phyloP scores from a whole-genome alignment of 2,113 vertebrate species.

The Tenrec ecaudatus region DNA sequence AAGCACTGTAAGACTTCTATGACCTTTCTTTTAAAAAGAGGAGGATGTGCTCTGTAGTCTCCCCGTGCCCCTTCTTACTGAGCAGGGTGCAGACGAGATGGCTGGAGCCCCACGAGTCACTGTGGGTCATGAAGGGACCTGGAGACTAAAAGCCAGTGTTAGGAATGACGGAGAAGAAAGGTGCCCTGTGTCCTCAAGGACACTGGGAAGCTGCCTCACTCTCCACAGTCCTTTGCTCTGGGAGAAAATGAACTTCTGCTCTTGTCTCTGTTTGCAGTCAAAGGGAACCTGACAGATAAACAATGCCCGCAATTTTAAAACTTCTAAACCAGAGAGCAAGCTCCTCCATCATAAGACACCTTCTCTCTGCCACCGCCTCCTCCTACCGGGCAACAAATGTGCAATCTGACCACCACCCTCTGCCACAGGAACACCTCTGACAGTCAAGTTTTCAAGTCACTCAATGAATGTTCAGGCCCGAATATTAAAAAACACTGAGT shows the following conservation, averaged over 20 bases:
- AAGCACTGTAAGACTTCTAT: background rate
- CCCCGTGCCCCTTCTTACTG: background rate
- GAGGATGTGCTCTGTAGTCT: background rate
- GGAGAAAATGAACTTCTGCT: background rate
- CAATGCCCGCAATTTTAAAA: constrained; percentile 7
- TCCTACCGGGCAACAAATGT: background rate
- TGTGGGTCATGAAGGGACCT: background rate
- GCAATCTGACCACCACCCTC: background rate
- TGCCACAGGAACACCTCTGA: background rate
- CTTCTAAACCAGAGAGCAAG: background rate
- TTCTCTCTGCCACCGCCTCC: background rate
- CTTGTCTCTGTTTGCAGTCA: background rate
- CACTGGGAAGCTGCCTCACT: background rate
- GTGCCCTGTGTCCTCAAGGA: background rate
- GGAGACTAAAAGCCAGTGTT: background rate
- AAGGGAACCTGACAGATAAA: background rate
- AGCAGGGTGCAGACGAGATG: background rate
- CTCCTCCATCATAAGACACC: background rate
- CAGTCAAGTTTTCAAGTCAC: constrained; percentile 8
- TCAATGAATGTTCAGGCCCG: background rate
- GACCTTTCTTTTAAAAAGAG: background rate
- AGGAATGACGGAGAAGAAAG: background rate
- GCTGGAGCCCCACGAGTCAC: background rate
- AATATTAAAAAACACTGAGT: background rate
- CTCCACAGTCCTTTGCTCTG: background rate